Base-by-base conservation (phyloP, 1,140 invertebrate genomes). In the Zaprionus nigranus region DNA sequence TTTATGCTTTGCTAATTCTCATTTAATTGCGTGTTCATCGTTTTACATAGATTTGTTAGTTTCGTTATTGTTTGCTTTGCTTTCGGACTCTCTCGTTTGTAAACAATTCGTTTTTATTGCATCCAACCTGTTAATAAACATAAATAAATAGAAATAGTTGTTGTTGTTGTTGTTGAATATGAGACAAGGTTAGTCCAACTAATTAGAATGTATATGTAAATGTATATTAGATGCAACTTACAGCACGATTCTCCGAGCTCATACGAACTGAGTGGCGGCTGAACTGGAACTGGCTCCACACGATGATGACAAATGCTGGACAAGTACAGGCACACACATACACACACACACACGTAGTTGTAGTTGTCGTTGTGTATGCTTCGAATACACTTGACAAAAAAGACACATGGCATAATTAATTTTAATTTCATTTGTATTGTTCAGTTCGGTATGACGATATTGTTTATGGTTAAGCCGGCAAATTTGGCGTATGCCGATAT, bases 91-190 rank as follows among this genome's bases (percentile, higher is more conserved):
- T 15, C 38, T 74, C 71, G 71, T 70, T 73, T 73, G 78, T 90
- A 90, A 90, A 90, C 85, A 90, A 88, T 90, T 90, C 78, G 84
- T 84, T 87, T 70, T 70, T 40, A 67, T 69, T 70, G 68, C 65
- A 54, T 75, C 81, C 75, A 76, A 88, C 84, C 84, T 88, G 84
- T 88, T 84, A 75, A 81, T 57, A 74, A 60, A 68, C 24, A 40
- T n/a, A 70, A 54, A 38, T 9, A 28, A 64, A 72, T 54, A 26
- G 49, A 34, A 40, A 34, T 9, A 36, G 28, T 60, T 74, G 20
- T 17, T 17, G n/a, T 20, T 20, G 11, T 17, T 46, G 2, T 17
- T 43, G 28, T 30, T 9, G 28, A 2, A 30, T 9, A 11, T 30
- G 28, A 30, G 9, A 34, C 30, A 34, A 34, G 30, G 9, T 34